Conservation (phyloP, 2,888 invertebrate genomes). For the Xanthostigma xanthostigma region DNA sequence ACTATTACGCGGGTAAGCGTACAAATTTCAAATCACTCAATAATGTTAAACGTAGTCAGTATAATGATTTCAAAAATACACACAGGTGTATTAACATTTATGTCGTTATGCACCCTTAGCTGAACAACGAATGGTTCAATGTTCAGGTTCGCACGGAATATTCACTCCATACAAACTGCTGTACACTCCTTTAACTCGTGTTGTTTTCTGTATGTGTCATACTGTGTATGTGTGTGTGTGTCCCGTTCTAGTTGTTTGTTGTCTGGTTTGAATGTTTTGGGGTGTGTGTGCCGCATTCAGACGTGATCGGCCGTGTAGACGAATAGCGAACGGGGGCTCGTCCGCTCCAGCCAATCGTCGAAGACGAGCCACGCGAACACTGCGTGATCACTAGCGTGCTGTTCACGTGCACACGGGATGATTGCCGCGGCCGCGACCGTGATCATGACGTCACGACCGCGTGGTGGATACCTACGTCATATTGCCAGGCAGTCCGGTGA, state of each 20-base stretch:
- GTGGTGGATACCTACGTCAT: slow-evolving; percentile 27
- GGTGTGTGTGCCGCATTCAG: slow-evolving; percentile 32
- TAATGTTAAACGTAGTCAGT: no score
- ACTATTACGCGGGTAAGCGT: no score
- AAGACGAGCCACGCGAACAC: slow-evolving; percentile 49
- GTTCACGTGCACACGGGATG: slow-evolving; percentile 77
- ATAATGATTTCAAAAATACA: no score
- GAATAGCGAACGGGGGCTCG: slow-evolving; percentile 59
- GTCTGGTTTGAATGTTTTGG: slow-evolving; percentile 16
- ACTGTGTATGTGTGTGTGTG: not conserved
- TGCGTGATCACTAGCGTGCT: slow-evolving; percentile 63
- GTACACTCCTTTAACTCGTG: not conserved
- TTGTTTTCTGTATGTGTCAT: not conserved
- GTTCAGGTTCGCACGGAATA: no score
- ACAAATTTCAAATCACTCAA: no score
- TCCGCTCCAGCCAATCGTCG: slow-evolving; percentile 44
- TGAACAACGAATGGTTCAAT: no score
- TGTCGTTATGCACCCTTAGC: no score
- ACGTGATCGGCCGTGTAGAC: slow-evolving; percentile 24
- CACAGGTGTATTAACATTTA: no score
- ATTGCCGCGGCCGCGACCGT: slow-evolving; percentile 44
- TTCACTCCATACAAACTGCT: no score
- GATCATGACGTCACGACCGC: slow-evolving; percentile 42
- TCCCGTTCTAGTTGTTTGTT: slow-evolving; percentile 1
- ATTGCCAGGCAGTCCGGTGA: slow-evolving; percentile 13